phyloP scores from a whole-genome alignment of 2,797 vertebrate genomes.

The Lacerta agilis region DNA sequence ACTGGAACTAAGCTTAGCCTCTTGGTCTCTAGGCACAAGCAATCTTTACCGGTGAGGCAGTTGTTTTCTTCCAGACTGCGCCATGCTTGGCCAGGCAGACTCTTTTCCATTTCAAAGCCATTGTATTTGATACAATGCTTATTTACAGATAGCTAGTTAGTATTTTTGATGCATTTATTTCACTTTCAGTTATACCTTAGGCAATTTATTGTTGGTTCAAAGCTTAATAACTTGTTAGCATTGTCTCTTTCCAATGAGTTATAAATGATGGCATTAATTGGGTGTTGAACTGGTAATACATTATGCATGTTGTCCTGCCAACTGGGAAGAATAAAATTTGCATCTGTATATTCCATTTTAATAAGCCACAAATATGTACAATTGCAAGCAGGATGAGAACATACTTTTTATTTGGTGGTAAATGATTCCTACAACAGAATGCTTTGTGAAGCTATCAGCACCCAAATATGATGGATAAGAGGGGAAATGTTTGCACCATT shows the following conservation, averaged over 20 bases:
- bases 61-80: background rate
- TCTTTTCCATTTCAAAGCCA: conserved; percentile 29
- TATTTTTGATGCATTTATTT: conserved; percentile 30
- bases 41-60: background rate
- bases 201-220: conserved; percentile 37
- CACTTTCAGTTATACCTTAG: conserved; percentile 39
- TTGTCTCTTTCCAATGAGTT: conserved; percentile 36
- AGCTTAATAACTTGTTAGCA: conserved; percentile 28
- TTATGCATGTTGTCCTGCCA: conserved; percentile 41
- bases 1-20: background rate
- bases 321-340: conserved; percentile 34
- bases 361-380: conserved; percentile 29
- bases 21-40: background rate
- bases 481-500: background rate
- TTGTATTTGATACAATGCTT: background rate
- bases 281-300: conserved; percentile 35
- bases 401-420: conserved; percentile 14
- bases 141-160: conserved; percentile 33
- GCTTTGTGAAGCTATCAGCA: background rate
- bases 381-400: conserved; percentile 11
- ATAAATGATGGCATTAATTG: conserved; percentile 38
- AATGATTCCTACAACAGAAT: background rate
- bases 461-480: background rate
- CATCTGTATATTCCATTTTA: background rate
- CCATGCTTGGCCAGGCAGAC: background rate